Conservation (phyloP, 2,797 vertebrate species). For the Okamejei kenojei region DNA sequence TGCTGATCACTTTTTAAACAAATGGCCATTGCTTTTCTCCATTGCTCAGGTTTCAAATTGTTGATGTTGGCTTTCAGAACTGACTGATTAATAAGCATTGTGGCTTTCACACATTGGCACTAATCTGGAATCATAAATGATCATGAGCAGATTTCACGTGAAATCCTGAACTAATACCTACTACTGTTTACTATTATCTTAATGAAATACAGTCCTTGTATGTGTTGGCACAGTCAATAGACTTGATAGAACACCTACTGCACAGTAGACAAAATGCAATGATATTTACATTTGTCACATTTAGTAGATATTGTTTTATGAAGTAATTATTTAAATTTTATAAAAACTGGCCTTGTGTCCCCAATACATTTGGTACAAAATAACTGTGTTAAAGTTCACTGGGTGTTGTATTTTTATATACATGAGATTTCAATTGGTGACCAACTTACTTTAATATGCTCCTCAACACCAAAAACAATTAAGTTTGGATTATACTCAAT, state of each 20-base stretch:
- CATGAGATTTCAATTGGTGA: neutral
- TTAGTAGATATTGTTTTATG: conserved; percentile 14
- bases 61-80: neutral
- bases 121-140: neutral
- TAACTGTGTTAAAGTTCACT: neutral
- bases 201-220: neutral
- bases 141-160: neutral
- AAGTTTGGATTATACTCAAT: neutral
- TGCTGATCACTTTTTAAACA: neutral
- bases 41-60: conserved; percentile 27
- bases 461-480: neutral
- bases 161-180: neutral
- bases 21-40: conserved; percentile 10
- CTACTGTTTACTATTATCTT: neutral
- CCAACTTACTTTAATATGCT: neutral
- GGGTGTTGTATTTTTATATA: neutral
- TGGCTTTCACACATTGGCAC: neutral
- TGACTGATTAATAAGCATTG: neutral
- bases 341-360: neutral
- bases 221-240: neutral
- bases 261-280: neutral
- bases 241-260: neutral
- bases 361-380: neutral
- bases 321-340: neutral
- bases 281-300: conserved; percentile 15